Conservation (phyloP, 2,113 vertebrate species). For the Dinomys branickii region DNA sequence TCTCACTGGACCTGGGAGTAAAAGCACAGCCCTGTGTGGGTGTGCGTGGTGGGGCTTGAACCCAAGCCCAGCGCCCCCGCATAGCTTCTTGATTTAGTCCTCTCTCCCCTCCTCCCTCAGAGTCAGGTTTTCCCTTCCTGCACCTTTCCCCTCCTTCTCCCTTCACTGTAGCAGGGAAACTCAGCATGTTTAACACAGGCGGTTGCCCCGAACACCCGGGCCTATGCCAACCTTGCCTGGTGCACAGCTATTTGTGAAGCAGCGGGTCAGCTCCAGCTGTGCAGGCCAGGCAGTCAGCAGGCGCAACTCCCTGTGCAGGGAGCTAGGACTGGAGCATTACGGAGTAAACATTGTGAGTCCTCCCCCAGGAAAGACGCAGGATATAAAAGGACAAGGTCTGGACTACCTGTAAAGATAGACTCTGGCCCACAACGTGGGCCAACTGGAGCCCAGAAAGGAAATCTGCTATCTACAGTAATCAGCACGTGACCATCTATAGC, state of each 20-base stretch:
- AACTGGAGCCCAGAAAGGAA: neutral
- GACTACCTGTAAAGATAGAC: neutral
- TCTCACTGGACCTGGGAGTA: neutral
- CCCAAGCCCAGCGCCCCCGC: no score
- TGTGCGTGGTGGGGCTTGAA: neutral
- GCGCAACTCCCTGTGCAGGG: neutral
- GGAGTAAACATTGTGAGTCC: neutral
- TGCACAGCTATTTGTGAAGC: neutral
- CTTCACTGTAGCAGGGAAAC: neutral
- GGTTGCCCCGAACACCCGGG: neutral
- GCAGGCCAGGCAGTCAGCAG: neutral
- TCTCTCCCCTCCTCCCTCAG: neutral
- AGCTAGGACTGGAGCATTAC: neutral
- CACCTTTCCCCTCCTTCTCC: neutral
- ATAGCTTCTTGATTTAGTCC: neutral
- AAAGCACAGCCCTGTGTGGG: neutral
- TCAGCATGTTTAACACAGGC: neutral
- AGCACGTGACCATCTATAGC: neutral
- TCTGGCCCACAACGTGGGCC: neutral
- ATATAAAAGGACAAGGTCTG: neutral
- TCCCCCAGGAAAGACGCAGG: neutral
- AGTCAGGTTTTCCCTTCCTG: slow-evolving; percentile 29
- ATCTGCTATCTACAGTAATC: neutral
- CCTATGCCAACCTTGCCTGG: neutral
- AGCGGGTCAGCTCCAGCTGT: neutral